Percentiles rank a stretch among this genome's conserved stretches.
phyloP scores from a whole-genome alignment of 2,113 vertebrate species.

The Eonycteris spelaea region DNA sequence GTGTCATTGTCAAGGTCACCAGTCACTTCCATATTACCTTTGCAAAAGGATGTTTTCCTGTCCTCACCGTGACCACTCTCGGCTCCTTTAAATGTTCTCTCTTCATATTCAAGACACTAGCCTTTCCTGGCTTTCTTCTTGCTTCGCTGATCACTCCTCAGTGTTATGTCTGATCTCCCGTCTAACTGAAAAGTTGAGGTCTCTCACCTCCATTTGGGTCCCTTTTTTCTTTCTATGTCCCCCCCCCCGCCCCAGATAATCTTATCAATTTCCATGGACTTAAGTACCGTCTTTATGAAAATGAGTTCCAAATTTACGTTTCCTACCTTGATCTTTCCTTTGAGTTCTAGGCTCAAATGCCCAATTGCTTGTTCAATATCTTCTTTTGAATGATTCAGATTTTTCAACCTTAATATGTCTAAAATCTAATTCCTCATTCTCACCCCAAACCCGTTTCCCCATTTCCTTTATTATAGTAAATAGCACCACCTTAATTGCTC shows the following conservation, averaged over 20 bases:
- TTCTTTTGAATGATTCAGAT: not conserved
- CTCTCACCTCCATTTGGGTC: not conserved
- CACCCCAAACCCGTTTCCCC: not conserved
- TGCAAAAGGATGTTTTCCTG: not conserved
- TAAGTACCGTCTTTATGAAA: not conserved
- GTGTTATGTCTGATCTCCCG: not conserved
- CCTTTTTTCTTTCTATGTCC: not conserved
- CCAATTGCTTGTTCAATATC: not conserved
- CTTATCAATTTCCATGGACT: not conserved
- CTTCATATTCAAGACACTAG: not conserved
- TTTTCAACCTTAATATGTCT: not conserved
- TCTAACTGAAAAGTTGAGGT: not conserved
- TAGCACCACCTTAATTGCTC: not conserved
- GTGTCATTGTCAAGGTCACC: not conserved
- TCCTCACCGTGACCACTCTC: not conserved
- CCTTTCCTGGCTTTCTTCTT: not conserved
- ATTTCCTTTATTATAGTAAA: not conserved
- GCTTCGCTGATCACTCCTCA: not conserved
- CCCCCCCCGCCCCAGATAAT: not conserved
- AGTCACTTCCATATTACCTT: not conserved
- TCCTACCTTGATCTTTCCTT: not conserved
- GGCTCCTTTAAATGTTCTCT: slow-evolving; percentile 3
- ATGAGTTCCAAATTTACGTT: not conserved
- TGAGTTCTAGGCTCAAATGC: not conserved
- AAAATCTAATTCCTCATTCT: not conserved